Evolutionary conservation across 2,113 vertebrate genomes (phyloP).

Genomic region (Sciurus niger): DNA sequence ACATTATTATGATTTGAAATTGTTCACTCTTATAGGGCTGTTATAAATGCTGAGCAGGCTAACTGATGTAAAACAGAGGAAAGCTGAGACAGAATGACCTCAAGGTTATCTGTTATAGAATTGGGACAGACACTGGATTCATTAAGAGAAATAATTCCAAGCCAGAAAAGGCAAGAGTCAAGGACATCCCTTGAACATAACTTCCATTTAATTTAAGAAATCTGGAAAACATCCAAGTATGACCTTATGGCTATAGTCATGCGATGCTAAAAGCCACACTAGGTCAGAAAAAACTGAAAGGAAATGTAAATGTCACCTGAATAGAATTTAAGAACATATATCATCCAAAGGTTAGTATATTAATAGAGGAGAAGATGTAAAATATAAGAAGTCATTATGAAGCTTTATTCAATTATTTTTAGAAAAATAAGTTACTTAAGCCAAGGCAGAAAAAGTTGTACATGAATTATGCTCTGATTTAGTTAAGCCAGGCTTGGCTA

Average conservation of each 20-base stretch:
- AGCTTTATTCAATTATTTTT: constrained; percentile 70
- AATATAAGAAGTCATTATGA: constrained; percentile 64
- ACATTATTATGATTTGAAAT: neutral
- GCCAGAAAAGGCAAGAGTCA: constrained; percentile 64
- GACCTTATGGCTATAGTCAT: constrained; percentile 54
- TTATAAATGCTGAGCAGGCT: neutral
- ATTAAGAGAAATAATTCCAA: constrained; percentile 64
- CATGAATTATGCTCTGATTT: constrained; percentile 42
- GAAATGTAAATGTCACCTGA: constrained; percentile 67
- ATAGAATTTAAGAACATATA: constrained; percentile 54
- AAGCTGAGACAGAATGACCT: constrained; percentile 32
- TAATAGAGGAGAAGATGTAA: constrained; percentile 49
- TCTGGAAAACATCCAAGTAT: constrained; percentile 77
- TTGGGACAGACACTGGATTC: neutral
- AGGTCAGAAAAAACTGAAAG: constrained; percentile 54
- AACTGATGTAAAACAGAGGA: neutral
- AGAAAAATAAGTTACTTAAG: constrained; percentile 52
- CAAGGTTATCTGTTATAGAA: constrained; percentile 50
- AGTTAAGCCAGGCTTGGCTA: neutral
- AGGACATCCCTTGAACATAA: constrained; percentile 60
- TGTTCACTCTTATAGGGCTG: neutral
- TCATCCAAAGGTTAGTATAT: constrained; percentile 66
- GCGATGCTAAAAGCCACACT: constrained; percentile 48
- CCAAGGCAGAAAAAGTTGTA: constrained; percentile 32
- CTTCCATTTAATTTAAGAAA: constrained; percentile 61